phyloP scores from a whole-genome alignment of 2,113 vertebrate species.

The Python bivittatus region DNA sequence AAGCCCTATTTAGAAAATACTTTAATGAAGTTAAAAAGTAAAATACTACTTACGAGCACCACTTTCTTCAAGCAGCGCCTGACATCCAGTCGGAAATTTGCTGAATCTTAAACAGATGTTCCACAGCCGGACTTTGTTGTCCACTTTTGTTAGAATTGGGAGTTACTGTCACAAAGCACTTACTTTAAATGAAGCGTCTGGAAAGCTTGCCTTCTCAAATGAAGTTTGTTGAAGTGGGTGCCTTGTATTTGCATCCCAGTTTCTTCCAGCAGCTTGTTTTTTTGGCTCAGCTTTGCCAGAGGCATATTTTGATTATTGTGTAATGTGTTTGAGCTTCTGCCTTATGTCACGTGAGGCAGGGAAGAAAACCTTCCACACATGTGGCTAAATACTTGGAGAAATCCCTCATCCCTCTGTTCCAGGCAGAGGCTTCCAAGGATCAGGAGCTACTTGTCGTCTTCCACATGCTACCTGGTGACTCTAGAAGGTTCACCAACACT shows the following conservation, averaged over 20 bases:
- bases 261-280: constrained; percentile 47
- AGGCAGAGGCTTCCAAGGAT: background rate
- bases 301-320: constrained; percentile 78
- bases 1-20: constrained; percentile 45
- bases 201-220: background rate
- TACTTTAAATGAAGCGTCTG: background rate
- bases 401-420: background rate
- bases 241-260: constrained; percentile 9
- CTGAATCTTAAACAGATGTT: constrained; percentile 45
- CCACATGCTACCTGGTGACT: rapidly evolving
- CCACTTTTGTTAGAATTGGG: rapidly evolving
- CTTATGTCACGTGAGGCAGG: constrained; percentile 69
- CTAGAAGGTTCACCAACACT: background rate
- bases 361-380: constrained; percentile 47
- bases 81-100: constrained; percentile 31
- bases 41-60: constrained; percentile 58
- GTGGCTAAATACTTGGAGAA: constrained; percentile 30
- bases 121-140: constrained; percentile 19
- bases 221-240: background rate
- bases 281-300: constrained; percentile 56
- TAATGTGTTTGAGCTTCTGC: constrained; percentile 67
- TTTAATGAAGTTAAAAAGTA: background rate
- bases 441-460: background rate
- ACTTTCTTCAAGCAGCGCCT: constrained; percentile 29
- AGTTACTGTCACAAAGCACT: background rate